Conservation (phyloP, 2,888 invertebrate species). For the Coleophora flavipennella region DNA sequence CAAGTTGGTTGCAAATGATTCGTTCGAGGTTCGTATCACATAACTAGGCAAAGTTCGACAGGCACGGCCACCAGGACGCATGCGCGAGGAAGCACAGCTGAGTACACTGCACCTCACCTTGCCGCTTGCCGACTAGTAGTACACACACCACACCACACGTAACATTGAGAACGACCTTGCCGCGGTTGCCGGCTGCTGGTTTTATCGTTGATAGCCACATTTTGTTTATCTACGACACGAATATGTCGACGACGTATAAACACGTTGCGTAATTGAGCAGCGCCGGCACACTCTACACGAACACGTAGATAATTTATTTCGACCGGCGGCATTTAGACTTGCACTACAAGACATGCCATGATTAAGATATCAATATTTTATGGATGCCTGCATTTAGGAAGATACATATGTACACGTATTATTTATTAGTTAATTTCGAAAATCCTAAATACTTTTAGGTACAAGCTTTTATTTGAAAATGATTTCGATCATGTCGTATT, state of each 20-base stretch:
- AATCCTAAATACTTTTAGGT: too few relatives aligned
- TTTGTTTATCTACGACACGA: slow-evolving; percentile 15
- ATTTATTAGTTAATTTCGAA: too few relatives aligned
- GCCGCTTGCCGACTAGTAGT: slow-evolving; percentile 21
- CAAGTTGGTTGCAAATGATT: background rate
- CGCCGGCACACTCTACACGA: background rate
- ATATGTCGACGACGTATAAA: slow-evolving; percentile 1
- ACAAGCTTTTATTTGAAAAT: too few relatives aligned
- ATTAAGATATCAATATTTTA: too few relatives aligned
- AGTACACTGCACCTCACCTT: slow-evolving; percentile 21
- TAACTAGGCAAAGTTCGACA: slow-evolving; percentile 13
- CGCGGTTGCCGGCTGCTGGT: slow-evolving; percentile 37
- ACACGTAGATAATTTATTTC: too few relatives aligned
- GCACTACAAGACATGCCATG: too few relatives aligned
- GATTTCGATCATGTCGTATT: too few relatives aligned
- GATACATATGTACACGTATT: too few relatives aligned
- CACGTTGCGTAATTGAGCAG: background rate
- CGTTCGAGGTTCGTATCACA: background rate
- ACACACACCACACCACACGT: slow-evolving; percentile 24
- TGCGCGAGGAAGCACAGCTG: slow-evolving; percentile 25
- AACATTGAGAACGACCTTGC: slow-evolving; percentile 62
- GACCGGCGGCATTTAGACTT: too few relatives aligned
- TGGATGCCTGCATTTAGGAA: too few relatives aligned
- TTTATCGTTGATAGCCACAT: slow-evolving; percentile 25
- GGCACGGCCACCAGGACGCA: slow-evolving; percentile 24